phyloP scores from a whole-genome alignment of 2,113 vertebrate species.

The Nansenia antarctica region DNA sequence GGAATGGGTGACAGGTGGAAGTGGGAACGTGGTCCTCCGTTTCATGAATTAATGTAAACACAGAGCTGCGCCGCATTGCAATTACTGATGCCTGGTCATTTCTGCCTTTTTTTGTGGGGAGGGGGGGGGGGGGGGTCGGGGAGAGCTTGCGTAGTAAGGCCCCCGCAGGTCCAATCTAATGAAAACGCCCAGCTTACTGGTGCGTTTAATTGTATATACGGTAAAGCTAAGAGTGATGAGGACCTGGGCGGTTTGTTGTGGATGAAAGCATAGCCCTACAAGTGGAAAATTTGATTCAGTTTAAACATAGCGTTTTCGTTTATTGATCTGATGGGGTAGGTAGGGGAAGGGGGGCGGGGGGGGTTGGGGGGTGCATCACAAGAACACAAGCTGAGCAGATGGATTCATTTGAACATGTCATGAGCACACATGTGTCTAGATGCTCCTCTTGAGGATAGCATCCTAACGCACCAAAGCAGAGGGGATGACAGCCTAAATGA shows the following conservation, averaged over 20 bases:
- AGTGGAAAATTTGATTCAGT: constrained; percentile 83
- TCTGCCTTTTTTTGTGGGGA: constrained; percentile 63
- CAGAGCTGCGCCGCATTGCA: constrained; percentile 81
- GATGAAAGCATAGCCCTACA: constrained; percentile 69
- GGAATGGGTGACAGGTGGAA: constrained; percentile 94
- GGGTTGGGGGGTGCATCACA: constrained; percentile 39
- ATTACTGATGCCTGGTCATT: constrained; percentile 81
- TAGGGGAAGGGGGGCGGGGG: constrained; percentile 55
- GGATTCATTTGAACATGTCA: constrained; percentile 70
- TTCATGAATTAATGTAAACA: constrained; percentile 99
- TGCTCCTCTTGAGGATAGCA: constrained; percentile 55
- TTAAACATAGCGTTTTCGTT: constrained; percentile 80
- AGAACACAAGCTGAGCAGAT: constrained; percentile 71
- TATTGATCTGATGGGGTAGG: constrained; percentile 74
- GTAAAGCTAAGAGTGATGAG: constrained; percentile 68
- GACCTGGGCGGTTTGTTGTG: constrained; percentile 52
- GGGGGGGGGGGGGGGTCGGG: constrained; percentile 27
- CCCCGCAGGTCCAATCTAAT: constrained; percentile 77
- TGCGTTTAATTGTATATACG: constrained; percentile 85
- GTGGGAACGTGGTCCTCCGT: constrained; percentile 79
- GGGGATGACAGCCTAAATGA: constrained; percentile 34
- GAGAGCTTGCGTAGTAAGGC: constrained; percentile 47
- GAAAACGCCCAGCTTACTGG: constrained; percentile 85
- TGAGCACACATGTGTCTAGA: constrained; percentile 68
- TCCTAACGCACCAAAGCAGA: constrained; percentile 52